These are phyloP conservation scores for Salticus scenicus DNA, from an alignment of 2,888 invertebrate genomes.

Conservation along the genomic window DNA sequence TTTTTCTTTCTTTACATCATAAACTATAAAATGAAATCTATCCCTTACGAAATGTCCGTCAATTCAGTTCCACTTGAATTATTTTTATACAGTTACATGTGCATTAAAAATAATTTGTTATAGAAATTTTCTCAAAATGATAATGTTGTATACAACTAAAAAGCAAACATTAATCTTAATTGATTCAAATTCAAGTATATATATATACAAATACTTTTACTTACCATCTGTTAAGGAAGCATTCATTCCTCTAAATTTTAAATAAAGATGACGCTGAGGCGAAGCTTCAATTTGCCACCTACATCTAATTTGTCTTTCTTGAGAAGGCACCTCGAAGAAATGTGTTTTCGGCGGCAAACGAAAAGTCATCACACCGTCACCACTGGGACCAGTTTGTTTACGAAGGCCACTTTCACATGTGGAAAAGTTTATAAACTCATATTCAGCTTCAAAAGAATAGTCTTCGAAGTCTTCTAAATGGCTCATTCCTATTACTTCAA, in stretches of 20 bases:
- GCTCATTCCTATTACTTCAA: constrained; percentile 86
- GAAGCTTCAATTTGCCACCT: constrained; percentile 73
- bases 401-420: constrained; percentile 56
- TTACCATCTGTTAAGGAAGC: constrained; percentile 42
- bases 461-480: constrained; percentile 87
- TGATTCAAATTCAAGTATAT: no score
- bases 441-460: constrained; percentile 86
- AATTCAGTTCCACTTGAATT: no score
- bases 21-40: no score
- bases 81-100: no score
- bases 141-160: no score
- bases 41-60: no score
- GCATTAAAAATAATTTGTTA: no score
- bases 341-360: constrained; percentile 30
- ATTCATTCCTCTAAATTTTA: constrained; percentile 72
- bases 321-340: constrained; percentile 34
- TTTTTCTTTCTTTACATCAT: no score
- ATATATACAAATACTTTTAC: no score
- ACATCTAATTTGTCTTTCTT: constrained; percentile 64
- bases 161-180: no score
- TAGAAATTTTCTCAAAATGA: no score
- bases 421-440: constrained; percentile 80
- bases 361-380: constrained; percentile 59
- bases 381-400: constrained; percentile 36
- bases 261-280: constrained; percentile 72